These are phyloP conservation scores for Pemphigus obesinymphae DNA, from an alignment of 1,140 invertebrate species.

Conservation along the genomic window DNA sequence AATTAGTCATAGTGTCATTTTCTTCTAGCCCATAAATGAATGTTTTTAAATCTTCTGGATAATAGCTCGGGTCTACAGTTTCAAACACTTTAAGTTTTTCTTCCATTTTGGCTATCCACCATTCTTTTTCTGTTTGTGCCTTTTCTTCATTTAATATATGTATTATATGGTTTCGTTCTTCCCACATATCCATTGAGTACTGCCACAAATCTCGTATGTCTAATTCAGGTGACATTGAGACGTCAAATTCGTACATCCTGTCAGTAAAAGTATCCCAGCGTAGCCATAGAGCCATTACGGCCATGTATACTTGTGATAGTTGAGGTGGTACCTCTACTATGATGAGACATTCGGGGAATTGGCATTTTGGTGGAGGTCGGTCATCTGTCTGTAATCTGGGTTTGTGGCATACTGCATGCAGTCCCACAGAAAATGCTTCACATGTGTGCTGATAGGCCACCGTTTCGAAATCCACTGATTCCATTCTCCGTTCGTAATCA, in stretches of 20 bases:
- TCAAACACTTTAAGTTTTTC: slow-evolving; percentile 7
- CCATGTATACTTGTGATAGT: slow-evolving; percentile 55
- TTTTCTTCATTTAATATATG: background rate
- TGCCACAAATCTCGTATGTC: slow-evolving; percentile 17
- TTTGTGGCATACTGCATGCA: slow-evolving; percentile 55
- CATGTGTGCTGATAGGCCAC: slow-evolving; percentile 53
- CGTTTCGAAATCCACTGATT: slow-evolving; percentile 53
- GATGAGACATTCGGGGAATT: slow-evolving; percentile 57
- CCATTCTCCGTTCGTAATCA: slow-evolving; percentile 54
- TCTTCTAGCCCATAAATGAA: background rate
- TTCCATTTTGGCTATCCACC: background rate
- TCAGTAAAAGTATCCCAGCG: slow-evolving; percentile 60
- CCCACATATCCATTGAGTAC: background rate
- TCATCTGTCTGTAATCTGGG: slow-evolving; percentile 47
- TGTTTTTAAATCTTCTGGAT: slow-evolving; percentile 2
- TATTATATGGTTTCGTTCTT: background rate
- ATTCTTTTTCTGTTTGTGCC: too few relatives aligned
- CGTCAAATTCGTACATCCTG: slow-evolving; percentile 41
- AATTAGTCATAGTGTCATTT: background rate
- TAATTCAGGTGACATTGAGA: slow-evolving; percentile 43
- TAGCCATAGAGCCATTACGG: slow-evolving; percentile 58
- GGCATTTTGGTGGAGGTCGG: slow-evolving; percentile 55
- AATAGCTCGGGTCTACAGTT: background rate
- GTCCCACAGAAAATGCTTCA: slow-evolving; percentile 52
- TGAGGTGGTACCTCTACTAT: slow-evolving; percentile 57